These are phyloP conservation scores for Osedax fenrisi DNA, from an alignment of 2,888 invertebrate genomes.

Conservation along the genomic window DNA sequence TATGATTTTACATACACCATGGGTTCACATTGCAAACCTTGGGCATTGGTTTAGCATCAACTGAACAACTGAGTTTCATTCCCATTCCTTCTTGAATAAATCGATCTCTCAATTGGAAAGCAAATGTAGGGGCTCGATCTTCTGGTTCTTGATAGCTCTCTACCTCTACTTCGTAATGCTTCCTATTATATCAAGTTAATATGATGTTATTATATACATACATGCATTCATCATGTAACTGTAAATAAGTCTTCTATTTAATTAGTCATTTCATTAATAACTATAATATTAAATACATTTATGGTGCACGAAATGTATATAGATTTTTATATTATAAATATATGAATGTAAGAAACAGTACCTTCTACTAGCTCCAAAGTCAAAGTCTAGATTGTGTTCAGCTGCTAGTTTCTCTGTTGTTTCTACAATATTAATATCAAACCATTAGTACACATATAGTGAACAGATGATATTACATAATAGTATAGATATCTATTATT, in stretches of 20 bases:
- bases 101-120: slow-evolving; percentile 92
- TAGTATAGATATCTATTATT: no score
- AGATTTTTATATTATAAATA: no score
- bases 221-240: no score
- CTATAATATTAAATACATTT: no score
- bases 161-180: slow-evolving; percentile 40
- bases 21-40: slow-evolving; percentile 59
- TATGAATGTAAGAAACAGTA: not conserved
- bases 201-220: no score
- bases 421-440: not conserved
- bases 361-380: not conserved
- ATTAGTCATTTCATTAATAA: no score
- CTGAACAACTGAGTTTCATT: slow-evolving; percentile 90
- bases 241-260: no score
- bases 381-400: not conserved
- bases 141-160: slow-evolving; percentile 39
- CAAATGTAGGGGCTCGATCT: slow-evolving; percentile 69
- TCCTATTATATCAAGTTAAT: slow-evolving; percentile 35
- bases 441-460: not conserved
- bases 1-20: not conserved
- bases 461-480: no score
- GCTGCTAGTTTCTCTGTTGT: not conserved
- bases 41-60: slow-evolving; percentile 85
- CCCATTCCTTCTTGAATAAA: slow-evolving; percentile 84
- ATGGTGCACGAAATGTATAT: no score